Conservation (phyloP, 2,888 invertebrate species). For the Callosobruchus maculatus region DNA sequence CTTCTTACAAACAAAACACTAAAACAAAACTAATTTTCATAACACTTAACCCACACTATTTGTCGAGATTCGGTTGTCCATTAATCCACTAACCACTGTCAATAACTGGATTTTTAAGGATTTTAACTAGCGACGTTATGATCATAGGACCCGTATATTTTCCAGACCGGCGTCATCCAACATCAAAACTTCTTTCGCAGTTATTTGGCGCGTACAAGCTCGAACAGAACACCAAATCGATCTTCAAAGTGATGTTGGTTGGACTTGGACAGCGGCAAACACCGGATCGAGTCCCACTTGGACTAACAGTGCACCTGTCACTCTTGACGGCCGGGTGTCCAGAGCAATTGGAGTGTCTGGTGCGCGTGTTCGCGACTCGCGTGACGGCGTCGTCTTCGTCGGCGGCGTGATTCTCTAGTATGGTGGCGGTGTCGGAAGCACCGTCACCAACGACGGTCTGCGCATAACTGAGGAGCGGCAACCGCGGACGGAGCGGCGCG, state of each 20-base stretch:
- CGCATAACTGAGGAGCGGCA: not conserved
- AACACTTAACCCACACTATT: not conserved
- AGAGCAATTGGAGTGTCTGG: not conserved
- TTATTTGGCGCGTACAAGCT: too few species aligned
- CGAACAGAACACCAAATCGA: not conserved
- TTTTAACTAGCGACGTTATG: not conserved
- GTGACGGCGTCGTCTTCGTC: not conserved
- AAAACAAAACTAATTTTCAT: not conserved
- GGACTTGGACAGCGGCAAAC: not conserved
- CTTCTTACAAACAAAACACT: not conserved
- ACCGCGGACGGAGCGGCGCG: not conserved
- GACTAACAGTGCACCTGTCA: too few species aligned
- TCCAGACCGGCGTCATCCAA: not conserved
- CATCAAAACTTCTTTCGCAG: not conserved
- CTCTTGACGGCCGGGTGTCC: not conserved
- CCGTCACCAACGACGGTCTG: not conserved
- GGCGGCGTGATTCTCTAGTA: not conserved
- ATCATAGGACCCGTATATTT: not conserved
- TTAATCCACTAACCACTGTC: not conserved
- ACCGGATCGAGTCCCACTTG: not conserved
- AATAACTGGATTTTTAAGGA: not conserved
- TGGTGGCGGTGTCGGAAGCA: not conserved
- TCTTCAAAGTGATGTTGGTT: not conserved
- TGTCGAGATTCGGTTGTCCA: not conserved
- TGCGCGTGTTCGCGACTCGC: not conserved